Evolutionary conservation across 2,113 vertebrate species (phyloP).

Genomic region (Cinclus cinclus): DNA sequence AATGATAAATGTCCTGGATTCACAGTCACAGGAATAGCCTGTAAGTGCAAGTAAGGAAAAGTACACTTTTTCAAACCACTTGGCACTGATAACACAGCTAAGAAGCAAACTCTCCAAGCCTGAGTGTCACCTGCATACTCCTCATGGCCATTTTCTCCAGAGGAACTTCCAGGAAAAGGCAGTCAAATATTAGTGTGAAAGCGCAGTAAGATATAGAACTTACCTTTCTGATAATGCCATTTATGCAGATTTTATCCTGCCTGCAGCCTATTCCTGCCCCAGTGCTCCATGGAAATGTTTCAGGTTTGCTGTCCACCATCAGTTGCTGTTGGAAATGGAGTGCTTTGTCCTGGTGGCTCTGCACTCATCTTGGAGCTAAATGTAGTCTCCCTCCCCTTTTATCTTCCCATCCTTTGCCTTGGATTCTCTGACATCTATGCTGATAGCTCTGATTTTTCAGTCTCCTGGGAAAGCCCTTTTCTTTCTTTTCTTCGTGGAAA

Average conservation of each 20-base stretch:
- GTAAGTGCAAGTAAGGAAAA: background rate
- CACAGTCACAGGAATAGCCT: background rate
- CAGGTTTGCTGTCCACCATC: background rate
- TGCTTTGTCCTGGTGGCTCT: background rate
- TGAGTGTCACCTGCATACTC: background rate
- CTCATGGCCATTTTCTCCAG: background rate
- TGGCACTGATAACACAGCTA: background rate
- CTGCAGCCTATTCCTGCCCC: background rate
- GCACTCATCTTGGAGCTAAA: background rate
- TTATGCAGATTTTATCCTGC: background rate
- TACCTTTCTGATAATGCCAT: background rate
- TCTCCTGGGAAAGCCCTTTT: background rate
- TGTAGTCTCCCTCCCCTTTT: background rate
- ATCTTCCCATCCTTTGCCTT: background rate
- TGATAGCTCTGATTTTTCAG: background rate
- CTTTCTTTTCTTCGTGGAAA: background rate
- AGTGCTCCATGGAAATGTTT: background rate
- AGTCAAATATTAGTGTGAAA: background rate
- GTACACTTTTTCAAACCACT: background rate
- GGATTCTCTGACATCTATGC: background rate
- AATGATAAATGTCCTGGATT: background rate
- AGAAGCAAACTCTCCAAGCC: background rate
- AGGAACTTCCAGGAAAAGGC: background rate
- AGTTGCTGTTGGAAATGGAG: background rate
- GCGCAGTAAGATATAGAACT: background rate